Conservation (phyloP, 2,888 invertebrate species). For the Acanthacorydalis orientalis region DNA sequence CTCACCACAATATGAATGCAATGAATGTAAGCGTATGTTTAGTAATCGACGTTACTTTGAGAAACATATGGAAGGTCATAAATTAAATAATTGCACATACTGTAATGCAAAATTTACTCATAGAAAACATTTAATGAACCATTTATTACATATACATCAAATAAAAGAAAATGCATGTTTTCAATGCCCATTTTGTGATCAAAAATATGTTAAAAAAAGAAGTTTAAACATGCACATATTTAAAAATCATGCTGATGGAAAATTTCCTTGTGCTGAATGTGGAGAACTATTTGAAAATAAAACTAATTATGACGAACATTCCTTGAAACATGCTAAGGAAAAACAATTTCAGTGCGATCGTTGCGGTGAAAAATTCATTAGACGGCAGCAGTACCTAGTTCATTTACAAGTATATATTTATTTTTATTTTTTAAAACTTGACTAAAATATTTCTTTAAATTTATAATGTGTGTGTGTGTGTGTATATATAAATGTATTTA, state of each 20-base stretch:
- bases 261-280: conserved; percentile 20
- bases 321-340: conserved; percentile 16
- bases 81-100: conserved; percentile 21
- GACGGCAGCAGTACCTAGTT: conserved; percentile 19
- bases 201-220: conserved; percentile 13
- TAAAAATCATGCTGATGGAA: conserved; percentile 18
- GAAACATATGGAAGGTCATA: conserved; percentile 21
- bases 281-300: conserved; percentile 16
- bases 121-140: conserved; percentile 19
- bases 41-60: conserved; percentile 16
- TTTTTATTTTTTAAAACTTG: too few species aligned
- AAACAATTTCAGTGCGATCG: conserved; percentile 18
- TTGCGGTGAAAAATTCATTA: conserved; percentile 20
- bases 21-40: background rate
- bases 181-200: conserved; percentile 14
- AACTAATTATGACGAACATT: conserved; percentile 17
- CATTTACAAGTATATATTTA: conserved; percentile 16
- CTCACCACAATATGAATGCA: background rate
- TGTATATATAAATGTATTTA: background rate
- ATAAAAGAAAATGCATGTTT: conserved; percentile 12
- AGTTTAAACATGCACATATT: conserved; percentile 18
- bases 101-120: conserved; percentile 21
- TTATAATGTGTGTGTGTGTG: background rate
- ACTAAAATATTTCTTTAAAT: too few species aligned
- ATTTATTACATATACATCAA: conserved; percentile 18